phyloP scores from a whole-genome alignment of 2,797 vertebrate genomes.

The Mionectes olivaceus region DNA sequence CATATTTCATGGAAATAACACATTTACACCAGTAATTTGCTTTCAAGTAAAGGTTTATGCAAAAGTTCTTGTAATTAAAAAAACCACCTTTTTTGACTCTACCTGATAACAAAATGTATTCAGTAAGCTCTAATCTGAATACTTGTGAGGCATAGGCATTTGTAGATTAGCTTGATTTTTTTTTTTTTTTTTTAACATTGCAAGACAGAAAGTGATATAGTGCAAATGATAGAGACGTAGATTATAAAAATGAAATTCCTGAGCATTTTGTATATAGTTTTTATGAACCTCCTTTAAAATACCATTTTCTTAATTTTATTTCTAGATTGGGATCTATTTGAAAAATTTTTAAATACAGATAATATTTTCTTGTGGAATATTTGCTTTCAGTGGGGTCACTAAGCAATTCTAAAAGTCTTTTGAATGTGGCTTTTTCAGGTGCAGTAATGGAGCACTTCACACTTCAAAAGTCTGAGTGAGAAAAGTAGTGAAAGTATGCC shows the following conservation, averaged over 20 bases:
- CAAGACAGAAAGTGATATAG: neutral
- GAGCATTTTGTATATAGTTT: neutral
- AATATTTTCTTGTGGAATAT: neutral
- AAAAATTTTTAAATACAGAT: neutral
- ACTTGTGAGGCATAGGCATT: neutral
- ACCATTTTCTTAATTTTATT: neutral
- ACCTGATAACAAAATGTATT: neutral
- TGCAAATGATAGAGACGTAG: neutral
- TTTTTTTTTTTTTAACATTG: neutral
- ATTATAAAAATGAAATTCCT: neutral
- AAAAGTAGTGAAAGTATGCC: neutral
- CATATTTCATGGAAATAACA: neutral
- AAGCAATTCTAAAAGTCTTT: neutral
- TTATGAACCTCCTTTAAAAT: neutral
- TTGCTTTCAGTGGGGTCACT: neutral
- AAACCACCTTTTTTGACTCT: neutral
- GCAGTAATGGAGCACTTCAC: neutral
- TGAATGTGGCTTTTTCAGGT: neutral
- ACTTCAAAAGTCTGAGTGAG: neutral
- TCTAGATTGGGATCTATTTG: neutral
- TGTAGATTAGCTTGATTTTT: neutral
- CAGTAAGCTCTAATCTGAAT: neutral
- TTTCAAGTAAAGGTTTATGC: neutral
- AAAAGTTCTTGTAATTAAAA: neutral
- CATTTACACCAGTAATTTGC: neutral